Evolutionary conservation across 1,140 invertebrate genomes (phyloP), one percentile per base, ranked within the genome.

Genomic region (Cyphomyrmex costatus): DNA sequence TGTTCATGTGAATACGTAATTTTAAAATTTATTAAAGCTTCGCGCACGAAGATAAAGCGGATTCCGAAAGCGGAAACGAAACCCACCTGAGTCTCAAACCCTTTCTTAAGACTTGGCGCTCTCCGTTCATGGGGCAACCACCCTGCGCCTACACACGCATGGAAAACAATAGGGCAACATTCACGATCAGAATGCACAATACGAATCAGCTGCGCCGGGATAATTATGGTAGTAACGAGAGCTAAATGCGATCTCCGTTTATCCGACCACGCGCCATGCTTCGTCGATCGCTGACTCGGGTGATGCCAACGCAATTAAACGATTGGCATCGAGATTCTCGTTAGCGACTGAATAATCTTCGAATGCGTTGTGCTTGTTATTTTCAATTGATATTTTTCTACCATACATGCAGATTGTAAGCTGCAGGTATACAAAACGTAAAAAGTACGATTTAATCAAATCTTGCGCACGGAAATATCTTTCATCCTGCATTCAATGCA

Each of bases 91-190:
- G 12, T 77, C 33, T 60, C 24, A n/a, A 63, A 63, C 60, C 87
- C 83, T 61, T 88, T 58, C 51, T 30, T 42, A n/a, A 65, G 51
- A 1, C 36, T 61, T 10, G 12, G n/a, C 16, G 42, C 36, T 80
- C 36, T 80, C n/a, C 19, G 33, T 51, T 33, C 42, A 27, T 21
- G 8, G 10, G 19, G 46, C 27, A 36, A 19, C 74, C 76, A 46
- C 53, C 53, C 33, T 65, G 42, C 71, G 58, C 70, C 87, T 56
- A 89, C 87, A 80, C 63, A 56, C 19, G 4, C 42, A 8, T 53
- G 21, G 46, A 60, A 80, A 77, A 90, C 85, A 89, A 90, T 87
- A 82, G 88, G 16, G 30, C 51, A 89, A 84, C 49, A 86, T 77
- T 27, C 14, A 85, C 51, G 88, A 68, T 82, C 61, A 65, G 86